Evolutionary conservation across 1,140 invertebrate species (phyloP), one percentile per base, ranked within the genome.

Genomic region (Myzus persicae): DNA sequence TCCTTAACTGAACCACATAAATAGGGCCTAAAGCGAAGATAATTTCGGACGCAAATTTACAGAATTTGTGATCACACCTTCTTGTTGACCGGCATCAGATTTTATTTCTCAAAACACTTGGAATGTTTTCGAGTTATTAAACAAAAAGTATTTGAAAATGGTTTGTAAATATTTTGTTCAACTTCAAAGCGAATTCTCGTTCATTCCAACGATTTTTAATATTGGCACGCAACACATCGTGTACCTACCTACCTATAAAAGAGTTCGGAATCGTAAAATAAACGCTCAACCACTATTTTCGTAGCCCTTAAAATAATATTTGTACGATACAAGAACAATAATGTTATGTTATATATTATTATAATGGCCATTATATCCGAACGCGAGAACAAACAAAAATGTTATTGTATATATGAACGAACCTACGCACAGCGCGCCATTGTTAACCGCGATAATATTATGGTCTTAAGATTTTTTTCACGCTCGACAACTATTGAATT

Each of bases 331-430:
- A 76, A 76, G n/a, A 76, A 76, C 59, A 76, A 76, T n/a, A 76
- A 76, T 76, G 36, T 36, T 18, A 76, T 76, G n/a, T 76, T 76
- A 51, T 51, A 67, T n/a, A 36, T 20, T n/a, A 76, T 76, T 76
- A 76, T 76, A 76, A 76, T 76, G 31, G 59, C 59, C 40, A 87
- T 87, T 44, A 42, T 87, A 87, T 44, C 40, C 84, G 24, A 85
- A 26, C 42, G 24, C 82, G 40, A 44, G 42, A 87, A 87, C 40
- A 87, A 87, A 44, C 40, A 44, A 44, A 44, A 44, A 87, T 44
- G 26, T n/a, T 31, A 18, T 87, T 87, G 14, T 44, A 26, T 82
- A 84, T 40, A 40, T n/a, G n/a, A 9, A 87, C 24, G 42, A 44
- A 44, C 31, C 84, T 76, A 87, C 84, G 9, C 40, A 31, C 81